phyloP scores from a whole-genome alignment of 2,113 vertebrate species.

The Thalassarche chlororhynchos region DNA sequence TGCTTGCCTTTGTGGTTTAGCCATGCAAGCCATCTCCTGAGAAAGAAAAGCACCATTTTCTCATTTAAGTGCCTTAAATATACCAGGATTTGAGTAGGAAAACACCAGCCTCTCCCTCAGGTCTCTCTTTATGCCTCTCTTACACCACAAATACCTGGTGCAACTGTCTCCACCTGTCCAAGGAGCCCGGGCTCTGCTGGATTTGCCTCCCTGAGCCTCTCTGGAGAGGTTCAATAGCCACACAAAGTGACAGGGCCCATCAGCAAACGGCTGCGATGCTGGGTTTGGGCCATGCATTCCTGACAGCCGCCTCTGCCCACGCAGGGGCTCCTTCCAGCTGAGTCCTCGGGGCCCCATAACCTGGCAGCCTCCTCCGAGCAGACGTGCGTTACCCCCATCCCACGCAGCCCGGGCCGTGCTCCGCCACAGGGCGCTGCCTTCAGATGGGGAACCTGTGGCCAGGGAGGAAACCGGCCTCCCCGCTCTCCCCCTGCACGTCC shows the following conservation, averaged over 20 bases:
- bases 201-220: neutral
- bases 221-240: neutral
- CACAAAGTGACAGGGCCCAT: neutral
- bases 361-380: neutral
- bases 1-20: neutral
- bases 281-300: neutral
- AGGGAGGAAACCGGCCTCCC: neutral
- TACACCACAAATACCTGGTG: neutral
- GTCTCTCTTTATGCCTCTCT: neutral
- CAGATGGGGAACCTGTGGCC: neutral
- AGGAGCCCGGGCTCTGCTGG: neutral
- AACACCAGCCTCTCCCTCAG: neutral
- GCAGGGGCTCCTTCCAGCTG: neutral
- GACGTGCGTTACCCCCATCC: neutral
- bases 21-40: neutral
- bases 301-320: neutral
- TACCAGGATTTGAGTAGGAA: neutral
- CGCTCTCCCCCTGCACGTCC: accelerated
- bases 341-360: neutral
- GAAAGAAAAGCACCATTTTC: neutral
- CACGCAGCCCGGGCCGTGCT: neutral
- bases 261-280: neutral
- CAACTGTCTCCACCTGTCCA: neutral
- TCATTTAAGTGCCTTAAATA: neutral
- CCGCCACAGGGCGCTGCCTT: neutral